Evolutionary conservation across 2,113 vertebrate species (phyloP).

Genomic region (Chamaea fasciata): DNA sequence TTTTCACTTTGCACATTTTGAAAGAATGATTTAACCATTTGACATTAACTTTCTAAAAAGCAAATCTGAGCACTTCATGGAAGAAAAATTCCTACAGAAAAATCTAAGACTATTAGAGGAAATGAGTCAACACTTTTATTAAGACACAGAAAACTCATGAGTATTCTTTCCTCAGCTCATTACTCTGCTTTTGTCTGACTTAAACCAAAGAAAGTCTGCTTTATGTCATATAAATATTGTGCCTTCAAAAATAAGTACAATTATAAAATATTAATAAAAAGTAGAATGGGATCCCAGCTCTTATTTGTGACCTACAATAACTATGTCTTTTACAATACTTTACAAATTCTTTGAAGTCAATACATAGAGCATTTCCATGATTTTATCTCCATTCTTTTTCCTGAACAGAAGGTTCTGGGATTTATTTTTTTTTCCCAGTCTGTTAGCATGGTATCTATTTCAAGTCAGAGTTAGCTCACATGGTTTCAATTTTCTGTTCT

Average conservation of each 20-base stretch:
- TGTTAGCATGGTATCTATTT: neutral
- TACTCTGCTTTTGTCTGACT: neutral
- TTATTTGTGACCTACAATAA: neutral
- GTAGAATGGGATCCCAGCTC: neutral
- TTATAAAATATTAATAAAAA: neutral
- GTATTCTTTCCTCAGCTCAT: neutral
- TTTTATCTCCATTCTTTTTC: neutral
- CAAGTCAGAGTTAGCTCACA: neutral
- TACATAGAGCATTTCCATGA: neutral
- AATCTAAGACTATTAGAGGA: neutral
- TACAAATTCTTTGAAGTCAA: neutral
- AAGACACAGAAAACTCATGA: neutral
- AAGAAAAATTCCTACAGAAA: neutral
- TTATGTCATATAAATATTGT: neutral
- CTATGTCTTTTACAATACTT: neutral
- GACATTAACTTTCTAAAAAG: neutral
- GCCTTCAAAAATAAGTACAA: neutral
- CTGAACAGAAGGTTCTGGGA: neutral
- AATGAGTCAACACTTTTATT: neutral
- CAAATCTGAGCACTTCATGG: neutral
- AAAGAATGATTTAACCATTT: neutral
- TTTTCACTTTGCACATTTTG: neutral
- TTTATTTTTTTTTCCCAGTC: neutral
- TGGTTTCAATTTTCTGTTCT: neutral
- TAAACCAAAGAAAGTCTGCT: neutral